Evolutionary conservation across 2,797 vertebrate species (phyloP).

Genomic region (Rhabdomys pumilio): DNA sequence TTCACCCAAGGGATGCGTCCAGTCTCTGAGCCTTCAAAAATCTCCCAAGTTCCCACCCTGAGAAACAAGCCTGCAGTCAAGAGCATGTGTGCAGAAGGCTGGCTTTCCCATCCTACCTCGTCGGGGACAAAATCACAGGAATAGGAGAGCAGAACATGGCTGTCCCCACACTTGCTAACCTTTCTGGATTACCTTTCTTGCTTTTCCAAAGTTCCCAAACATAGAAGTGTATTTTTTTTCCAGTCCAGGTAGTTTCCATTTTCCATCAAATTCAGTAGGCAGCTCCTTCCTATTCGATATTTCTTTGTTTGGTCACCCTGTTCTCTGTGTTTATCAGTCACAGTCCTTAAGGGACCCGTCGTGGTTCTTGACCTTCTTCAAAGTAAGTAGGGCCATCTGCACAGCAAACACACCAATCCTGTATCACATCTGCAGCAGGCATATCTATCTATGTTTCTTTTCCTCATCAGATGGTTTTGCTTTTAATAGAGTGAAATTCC

Average conservation of each 20-base stretch:
- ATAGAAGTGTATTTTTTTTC: not conserved
- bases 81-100: not conserved
- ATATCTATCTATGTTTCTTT: not conserved
- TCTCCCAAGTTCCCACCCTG: not conserved
- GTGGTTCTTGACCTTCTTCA: not conserved
- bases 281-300: not conserved
- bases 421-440: not conserved
- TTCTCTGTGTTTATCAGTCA: not conserved
- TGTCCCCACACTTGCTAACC: not conserved
- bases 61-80: conserved; percentile 21
- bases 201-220: conserved; percentile 33
- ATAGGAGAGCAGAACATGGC: not conserved
- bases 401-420: not conserved
- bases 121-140: not conserved
- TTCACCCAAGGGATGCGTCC: not conserved
- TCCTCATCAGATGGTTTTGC: not conserved
- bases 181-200: not conserved
- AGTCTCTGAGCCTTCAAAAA: not conserved
- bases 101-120: not conserved
- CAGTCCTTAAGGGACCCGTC: not conserved
- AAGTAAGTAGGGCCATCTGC: not conserved
- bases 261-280: not conserved
- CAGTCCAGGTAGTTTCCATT: not conserved
- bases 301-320: not conserved
- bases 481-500: not conserved